Percentiles rank a stretch among this genome's conserved stretches.
Conservation (phyloP, 2,113 vertebrate species). For the Brachyhypopomus occidentalis region DNA sequence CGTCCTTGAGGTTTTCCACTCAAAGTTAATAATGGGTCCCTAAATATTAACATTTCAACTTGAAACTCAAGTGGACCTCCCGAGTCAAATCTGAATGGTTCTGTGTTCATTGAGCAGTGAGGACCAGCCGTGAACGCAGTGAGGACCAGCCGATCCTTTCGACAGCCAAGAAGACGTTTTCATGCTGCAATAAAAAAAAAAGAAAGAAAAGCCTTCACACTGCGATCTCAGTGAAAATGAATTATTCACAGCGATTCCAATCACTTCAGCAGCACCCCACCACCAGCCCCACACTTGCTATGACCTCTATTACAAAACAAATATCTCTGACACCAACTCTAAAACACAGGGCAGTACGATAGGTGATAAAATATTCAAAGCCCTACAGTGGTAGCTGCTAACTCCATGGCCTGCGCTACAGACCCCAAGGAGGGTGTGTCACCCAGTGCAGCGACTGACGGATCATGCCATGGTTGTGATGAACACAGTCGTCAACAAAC, state of each 20-base stretch:
- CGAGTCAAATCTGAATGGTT: constrained; percentile 17
- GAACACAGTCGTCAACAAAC: constrained; percentile 57
- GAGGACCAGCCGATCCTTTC: neutral
- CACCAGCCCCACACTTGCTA: neutral
- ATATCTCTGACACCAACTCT: constrained; percentile 24
- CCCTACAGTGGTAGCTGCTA: constrained; percentile 23
- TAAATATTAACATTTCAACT: constrained; percentile 36
- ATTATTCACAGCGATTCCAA: constrained; percentile 28
- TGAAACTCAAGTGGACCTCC: constrained; percentile 32
- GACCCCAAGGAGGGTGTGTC: constrained; percentile 32
- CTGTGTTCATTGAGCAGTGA: constrained; percentile 13
- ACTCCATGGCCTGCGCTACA: constrained; percentile 23
- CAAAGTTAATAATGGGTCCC: constrained; percentile 2
- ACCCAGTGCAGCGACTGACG: constrained; percentile 35
- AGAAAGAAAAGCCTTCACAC: neutral
- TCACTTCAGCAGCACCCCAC: constrained; percentile 11
- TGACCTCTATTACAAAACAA: constrained; percentile 24
- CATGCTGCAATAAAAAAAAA: neutral
- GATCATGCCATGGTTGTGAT: constrained; percentile 51
- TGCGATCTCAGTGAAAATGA: constrained; percentile 23
- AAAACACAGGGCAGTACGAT: constrained; percentile 18
- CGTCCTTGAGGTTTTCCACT: constrained; percentile 40
- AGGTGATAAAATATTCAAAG: constrained; percentile 47
- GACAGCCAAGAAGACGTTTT: constrained; percentile 37
- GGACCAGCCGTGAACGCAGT: neutral